A percentile compares a stretch with the other conserved stretches of the same genome.
Evolutionary conservation across 2,113 vertebrate species (phyloP).

Genomic region (Dolichallabes microphthalmus): DNA sequence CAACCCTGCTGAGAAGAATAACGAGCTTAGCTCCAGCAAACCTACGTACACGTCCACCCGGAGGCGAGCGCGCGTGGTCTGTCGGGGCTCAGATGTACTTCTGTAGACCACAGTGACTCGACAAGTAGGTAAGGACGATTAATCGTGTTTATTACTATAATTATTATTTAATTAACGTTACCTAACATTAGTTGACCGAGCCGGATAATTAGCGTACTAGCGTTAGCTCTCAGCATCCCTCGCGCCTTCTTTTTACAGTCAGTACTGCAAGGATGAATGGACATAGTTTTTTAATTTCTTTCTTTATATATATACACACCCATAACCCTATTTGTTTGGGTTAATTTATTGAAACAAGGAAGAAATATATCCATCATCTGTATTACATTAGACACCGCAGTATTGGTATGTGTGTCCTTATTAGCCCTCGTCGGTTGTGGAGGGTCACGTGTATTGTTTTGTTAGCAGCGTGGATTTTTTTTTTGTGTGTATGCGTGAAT

Average conservation of each 20-base stretch:
- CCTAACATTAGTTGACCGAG: no score
- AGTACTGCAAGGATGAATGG: neutral
- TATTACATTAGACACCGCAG: neutral
- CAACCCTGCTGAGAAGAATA: neutral
- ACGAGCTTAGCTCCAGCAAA: neutral
- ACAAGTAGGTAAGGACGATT: neutral
- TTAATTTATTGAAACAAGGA: neutral
- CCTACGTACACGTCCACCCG: constrained; percentile 16
- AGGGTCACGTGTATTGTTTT: neutral
- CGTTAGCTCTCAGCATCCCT: constrained; percentile 23
- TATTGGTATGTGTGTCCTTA: neutral
- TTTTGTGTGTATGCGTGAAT: neutral
- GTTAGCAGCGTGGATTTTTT: constrained; percentile 1
- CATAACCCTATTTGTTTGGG: neutral
- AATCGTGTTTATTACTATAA: neutral
- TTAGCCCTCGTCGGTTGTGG: neutral
- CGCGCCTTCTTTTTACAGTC: neutral
- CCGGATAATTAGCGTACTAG: neutral
- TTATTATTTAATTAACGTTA: neutral
- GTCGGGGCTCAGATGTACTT: neutral
- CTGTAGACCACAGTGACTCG: neutral
- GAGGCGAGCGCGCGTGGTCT: neutral
- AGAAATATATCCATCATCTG: neutral
- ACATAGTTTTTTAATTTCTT: neutral
- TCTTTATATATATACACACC: neutral